Percentiles rank a stretch among this genome's conserved stretches.
Conservation (phyloP, 2,888 invertebrate genomes). For the Athalia rosae region DNA sequence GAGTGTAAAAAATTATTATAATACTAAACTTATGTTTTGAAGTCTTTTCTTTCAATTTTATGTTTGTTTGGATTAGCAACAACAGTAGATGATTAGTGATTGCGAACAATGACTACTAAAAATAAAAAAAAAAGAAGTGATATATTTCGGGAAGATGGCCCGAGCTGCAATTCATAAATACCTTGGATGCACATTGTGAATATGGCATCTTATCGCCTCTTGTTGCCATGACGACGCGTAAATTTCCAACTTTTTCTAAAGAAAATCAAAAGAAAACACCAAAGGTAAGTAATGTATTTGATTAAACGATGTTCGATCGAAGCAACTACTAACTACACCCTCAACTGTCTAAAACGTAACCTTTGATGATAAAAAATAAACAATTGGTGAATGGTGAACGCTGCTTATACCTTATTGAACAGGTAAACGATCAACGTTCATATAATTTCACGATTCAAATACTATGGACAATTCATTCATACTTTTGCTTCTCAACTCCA, state of each 20-base stretch:
- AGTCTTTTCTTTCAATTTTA: background rate
- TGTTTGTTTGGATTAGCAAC: background rate
- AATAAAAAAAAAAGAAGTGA: background rate
- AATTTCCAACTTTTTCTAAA: constrained; percentile 69
- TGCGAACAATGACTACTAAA: constrained; percentile 1
- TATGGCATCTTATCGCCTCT: constrained; percentile 63
- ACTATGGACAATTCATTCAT: constrained; percentile 30
- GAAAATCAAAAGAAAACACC: constrained; percentile 44
- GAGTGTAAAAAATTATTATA: too few species aligned
- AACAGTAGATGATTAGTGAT: background rate
- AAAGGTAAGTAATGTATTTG: constrained; percentile 37
- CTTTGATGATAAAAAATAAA: constrained; percentile 7
- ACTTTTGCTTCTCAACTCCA: constrained; percentile 4
- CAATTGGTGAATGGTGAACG: background rate
- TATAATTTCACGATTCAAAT: constrained; percentile 19
- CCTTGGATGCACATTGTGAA: constrained; percentile 39
- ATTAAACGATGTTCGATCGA: constrained; percentile 14
- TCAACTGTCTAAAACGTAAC: constrained; percentile 11
- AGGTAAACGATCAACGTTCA: constrained; percentile 29
- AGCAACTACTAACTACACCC: constrained; percentile 27
- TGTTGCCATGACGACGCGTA: constrained; percentile 68
- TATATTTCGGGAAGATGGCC: constrained; percentile 36
- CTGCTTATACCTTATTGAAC: constrained; percentile 41
- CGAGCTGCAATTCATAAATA: constrained; percentile 43
- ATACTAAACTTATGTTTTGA: background rate